A percentile compares a stretch with the other conserved stretches of the same genome.
Conservation (phyloP, 2,888 invertebrate genomes). For the Mesochorus sp. region DNA sequence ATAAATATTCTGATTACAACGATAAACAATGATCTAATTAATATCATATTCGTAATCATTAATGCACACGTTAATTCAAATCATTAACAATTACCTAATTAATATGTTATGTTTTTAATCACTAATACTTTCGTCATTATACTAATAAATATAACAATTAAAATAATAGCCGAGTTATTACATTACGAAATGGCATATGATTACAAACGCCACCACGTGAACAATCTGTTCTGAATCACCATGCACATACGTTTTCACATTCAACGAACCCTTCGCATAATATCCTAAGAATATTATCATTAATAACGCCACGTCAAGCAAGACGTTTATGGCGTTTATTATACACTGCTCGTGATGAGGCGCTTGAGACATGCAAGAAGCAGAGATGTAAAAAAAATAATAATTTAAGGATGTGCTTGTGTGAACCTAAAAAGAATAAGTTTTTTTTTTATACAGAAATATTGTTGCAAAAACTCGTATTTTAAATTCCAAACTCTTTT, state of each 20-base stretch:
- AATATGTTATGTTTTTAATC: too few species aligned
- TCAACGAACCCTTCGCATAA: conserved; percentile 3
- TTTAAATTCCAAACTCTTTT: too few species aligned
- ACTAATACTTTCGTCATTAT: too few species aligned
- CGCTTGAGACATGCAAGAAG: not conserved
- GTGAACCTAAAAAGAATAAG: too few species aligned
- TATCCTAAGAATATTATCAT: conserved; percentile 41
- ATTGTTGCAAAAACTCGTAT: too few species aligned
- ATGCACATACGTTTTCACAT: not conserved
- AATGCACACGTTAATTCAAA: too few species aligned
- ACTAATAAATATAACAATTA: not conserved
- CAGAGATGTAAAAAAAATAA: not conserved
- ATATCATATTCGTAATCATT: too few species aligned
- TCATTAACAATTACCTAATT: too few species aligned
- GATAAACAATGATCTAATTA: too few species aligned
- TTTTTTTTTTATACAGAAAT: too few species aligned
- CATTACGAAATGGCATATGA: not conserved
- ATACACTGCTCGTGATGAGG: not conserved
- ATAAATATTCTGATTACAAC: not conserved
- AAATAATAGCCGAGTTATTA: not conserved
- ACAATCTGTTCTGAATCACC: not conserved
- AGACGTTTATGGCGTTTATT: conserved; percentile 54
- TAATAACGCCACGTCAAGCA: conserved; percentile 48
- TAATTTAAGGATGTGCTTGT: not conserved
- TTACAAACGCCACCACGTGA: not conserved